Conservation (phyloP, 2,113 vertebrate genomes). For the Lonchura striata region DNA sequence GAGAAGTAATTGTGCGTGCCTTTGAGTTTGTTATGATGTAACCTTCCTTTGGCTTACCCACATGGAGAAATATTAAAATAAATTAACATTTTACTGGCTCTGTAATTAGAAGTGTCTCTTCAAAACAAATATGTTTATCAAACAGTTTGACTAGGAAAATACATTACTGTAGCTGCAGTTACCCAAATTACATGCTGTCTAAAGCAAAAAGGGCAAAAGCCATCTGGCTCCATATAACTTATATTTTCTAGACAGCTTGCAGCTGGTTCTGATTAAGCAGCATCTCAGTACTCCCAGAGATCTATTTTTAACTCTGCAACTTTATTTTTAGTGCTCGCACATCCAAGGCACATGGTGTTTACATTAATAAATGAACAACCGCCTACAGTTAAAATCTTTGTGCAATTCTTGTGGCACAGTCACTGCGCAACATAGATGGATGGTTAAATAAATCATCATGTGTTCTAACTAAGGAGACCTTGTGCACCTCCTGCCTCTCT, state of each 20-base stretch:
- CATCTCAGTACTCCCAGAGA: slow-evolving; percentile 73
- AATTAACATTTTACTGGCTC: slow-evolving; percentile 76
- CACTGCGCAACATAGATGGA: not conserved
- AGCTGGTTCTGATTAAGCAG: slow-evolving; percentile 84
- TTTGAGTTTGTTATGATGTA: slow-evolving; percentile 31
- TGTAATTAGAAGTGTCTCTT: slow-evolving; percentile 78
- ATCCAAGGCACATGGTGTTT: slow-evolving; percentile 76
- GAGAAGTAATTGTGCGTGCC: not conserved
- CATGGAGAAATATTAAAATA: slow-evolving; percentile 72
- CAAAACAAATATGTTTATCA: slow-evolving; percentile 81
- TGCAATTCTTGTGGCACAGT: slow-evolving; percentile 43
- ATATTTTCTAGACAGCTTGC: slow-evolving; percentile 82
- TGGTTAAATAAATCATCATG: not conserved
- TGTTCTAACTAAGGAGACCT: not conserved
- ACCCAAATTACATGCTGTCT: slow-evolving; percentile 79
- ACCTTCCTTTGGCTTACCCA: slow-evolving; percentile 38
- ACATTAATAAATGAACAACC: slow-evolving; percentile 79
- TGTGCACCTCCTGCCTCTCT: not conserved
- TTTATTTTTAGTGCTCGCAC: slow-evolving; percentile 79
- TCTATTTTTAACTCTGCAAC: slow-evolving; percentile 77
- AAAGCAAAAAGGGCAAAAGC: slow-evolving; percentile 83
- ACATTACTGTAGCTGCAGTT: slow-evolving; percentile 76
- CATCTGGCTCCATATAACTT: slow-evolving; percentile 81
- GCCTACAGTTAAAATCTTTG: slow-evolving; percentile 69
- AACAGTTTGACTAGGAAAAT: slow-evolving; percentile 81